Percentiles rank a stretch among this genome's conserved stretches.
phyloP scores from a whole-genome alignment of 2,797 vertebrate genomes.

The Sternarchorhynchus goeldii region DNA sequence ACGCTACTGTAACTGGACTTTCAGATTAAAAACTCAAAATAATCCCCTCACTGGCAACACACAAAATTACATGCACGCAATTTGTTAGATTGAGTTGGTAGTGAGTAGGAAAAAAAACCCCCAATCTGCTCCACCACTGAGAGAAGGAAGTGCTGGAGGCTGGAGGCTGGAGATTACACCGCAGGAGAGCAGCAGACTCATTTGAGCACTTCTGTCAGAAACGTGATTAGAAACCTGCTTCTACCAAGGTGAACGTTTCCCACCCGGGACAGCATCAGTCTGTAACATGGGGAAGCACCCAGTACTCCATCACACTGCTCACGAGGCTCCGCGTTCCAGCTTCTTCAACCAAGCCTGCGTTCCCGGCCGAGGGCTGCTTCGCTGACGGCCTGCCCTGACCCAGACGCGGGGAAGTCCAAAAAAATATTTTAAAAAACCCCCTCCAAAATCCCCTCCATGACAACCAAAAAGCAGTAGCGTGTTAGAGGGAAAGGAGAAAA shows the following conservation, averaged over 20 bases:
- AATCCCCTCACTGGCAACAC: conserved; percentile 46
- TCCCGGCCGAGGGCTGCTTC: not conserved
- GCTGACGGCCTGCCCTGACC: not conserved
- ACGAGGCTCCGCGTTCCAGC: no score
- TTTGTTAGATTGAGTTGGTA: conserved; percentile 52
- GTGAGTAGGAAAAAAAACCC: conserved; percentile 10
- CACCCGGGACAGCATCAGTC: conserved; percentile 6
- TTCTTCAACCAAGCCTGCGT: no score
- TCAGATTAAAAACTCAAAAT: conserved; percentile 43
- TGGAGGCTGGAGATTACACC: conserved; percentile 32
- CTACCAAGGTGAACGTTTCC: conserved; percentile 3
- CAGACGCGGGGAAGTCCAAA: not conserved
- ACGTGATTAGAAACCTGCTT: conserved; percentile 38
- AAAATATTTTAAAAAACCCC: not conserved
- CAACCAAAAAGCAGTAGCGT: not conserved
- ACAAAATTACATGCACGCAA: conserved; percentile 50
- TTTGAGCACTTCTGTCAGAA: conserved; percentile 42
- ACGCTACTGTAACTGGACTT: conserved; percentile 29
- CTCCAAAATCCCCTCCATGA: not conserved
- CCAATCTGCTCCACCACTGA: not conserved
- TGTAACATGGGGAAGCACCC: not conserved
- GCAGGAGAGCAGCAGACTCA: conserved; percentile 35
- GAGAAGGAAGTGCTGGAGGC: conserved; percentile 4
- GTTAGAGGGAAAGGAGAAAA: not conserved
- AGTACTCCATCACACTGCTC: not conserved